Base-by-base conservation (phyloP, 92 coral and sea anemone genomes). In the Palythoa heliodiscus region DNA sequence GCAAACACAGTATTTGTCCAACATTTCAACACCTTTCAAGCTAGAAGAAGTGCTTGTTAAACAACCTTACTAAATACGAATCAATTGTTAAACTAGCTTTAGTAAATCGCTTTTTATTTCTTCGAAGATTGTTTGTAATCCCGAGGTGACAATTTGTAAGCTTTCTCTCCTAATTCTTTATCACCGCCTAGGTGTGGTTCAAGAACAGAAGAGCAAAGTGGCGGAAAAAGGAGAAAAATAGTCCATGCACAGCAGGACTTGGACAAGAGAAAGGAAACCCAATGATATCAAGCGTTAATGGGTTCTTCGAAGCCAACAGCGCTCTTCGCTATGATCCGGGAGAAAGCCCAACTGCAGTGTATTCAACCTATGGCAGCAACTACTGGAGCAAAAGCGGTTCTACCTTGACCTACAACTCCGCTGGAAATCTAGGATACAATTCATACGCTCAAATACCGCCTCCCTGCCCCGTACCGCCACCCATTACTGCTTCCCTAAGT, bases 121-220 rank as follows among this genome's bases (percentile, higher is more conserved):
- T 80, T 80, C 37, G 53, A 66, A 64, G 55, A 64, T 80, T 64
- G 84, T 52, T 67, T 66, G 70, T 80, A 80, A 80, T 43, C 77
- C 54, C 58, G 75, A 37, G 70, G 71, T 57, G 82, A 86, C 86
- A 57, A 74, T 47, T 72, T 86, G 12, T 70, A 90, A 84, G 85
- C 84, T 76, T 82, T 82, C 70, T 52, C 83, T 82, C 66, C 20
- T 74, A 58, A 57, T 68, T 57, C 57, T 66, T 76, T 86, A 50
- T 81, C 77, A 60, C 72, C 39, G 69, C 68, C 10, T 85, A 97
- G 99, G 99, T 97, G 66, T 97, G 99, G 98, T 97, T 97, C 82
- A 97, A 97, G 78, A 97, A 97, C 71, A 89, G 99, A 70, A 90
- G 99, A 55, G 99, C 99, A 47, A 97, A 97, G 82, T 94, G 98